Base-by-base conservation (phyloP, 2,797 vertebrate genomes). In the Mycteria americana region DNA sequence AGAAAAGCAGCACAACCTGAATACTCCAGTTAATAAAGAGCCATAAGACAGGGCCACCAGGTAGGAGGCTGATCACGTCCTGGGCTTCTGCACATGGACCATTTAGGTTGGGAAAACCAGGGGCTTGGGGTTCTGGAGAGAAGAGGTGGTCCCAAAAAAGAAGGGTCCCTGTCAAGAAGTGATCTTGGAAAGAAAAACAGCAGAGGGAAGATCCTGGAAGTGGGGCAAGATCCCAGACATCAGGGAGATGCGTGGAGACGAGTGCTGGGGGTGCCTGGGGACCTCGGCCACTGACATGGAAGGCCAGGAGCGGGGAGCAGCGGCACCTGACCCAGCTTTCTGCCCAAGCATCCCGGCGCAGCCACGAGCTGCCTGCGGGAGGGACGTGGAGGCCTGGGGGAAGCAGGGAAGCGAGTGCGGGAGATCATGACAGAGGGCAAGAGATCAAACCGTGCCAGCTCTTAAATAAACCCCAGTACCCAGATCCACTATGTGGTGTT, bases 211-310 rank as follows among this genome's bases (percentile, higher is more conserved):
- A 43, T 62, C 8, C 18, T 70, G 56, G 23, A 51, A 86, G 33
- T 37, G 18, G 15, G 4, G 14, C 3, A 76, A 59, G 54, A 53
- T 48, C 28, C 22, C 0, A 0, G 53, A 68, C 41, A 60, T 65
- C 15, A 80, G 30, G 46, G 15, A 43, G 16, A 7, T 41, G 10
- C 3, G 3, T 35, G 69, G 59, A 73, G 11, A 7, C 2, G 24
- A 54, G 24, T 15, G 48, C 41, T 0, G 1, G 14, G 23, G 31
- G 28, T 78, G 41, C 19, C 33, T 0, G 0, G 17, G 7, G 35
- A 53, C 54, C 39, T 45, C 76, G 82, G 25, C 33, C 2, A 0
- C 12, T n/a, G 37, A 28, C 1, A 8, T 5, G 25, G n/a, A 22
- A 48, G 56, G 54, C 9, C 2, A 4, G 39, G 8, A 75, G 30